A percentile compares a stretch with the other conserved stretches of the same genome.
Conservation (phyloP, 2,888 invertebrate genomes). For the Drosophila demipolita region DNA sequence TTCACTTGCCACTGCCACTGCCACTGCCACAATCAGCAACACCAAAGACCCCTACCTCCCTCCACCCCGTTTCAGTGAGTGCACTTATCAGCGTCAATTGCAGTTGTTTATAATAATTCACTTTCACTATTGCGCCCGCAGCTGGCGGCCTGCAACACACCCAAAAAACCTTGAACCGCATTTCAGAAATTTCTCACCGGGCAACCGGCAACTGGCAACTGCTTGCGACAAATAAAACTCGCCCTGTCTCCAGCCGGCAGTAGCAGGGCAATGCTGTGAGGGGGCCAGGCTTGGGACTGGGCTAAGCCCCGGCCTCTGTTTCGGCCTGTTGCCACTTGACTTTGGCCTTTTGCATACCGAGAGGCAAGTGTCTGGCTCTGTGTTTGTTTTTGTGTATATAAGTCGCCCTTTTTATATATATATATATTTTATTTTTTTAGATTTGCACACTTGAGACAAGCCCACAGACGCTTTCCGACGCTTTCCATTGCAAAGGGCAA, state of each 20-base stretch:
- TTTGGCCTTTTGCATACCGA: conserved; percentile 46
- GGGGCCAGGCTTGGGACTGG: conserved; percentile 12
- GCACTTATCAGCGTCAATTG: conserved; percentile 63
- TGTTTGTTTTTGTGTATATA: conserved; percentile 10
- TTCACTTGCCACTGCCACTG: not conserved
- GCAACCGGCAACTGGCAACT: conserved; percentile 30
- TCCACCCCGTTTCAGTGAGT: conserved; percentile 15
- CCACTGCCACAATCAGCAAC: not conserved
- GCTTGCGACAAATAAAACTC: conserved; percentile 3
- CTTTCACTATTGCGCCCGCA: conserved; percentile 64
- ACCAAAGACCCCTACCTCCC: not conserved
- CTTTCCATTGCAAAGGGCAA: conserved; percentile 50
- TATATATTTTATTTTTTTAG: conserved; percentile 29
- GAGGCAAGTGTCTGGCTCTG: conserved; percentile 9
- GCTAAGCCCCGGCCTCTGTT: conserved; percentile 16
- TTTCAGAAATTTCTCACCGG: conserved; percentile 45
- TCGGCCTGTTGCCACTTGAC: conserved; percentile 50
- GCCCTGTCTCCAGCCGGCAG: conserved; percentile 2
- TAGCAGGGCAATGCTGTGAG: conserved; percentile 20
- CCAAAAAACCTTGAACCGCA: conserved; percentile 60
- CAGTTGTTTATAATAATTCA: conserved; percentile 75
- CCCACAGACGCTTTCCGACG: conserved; percentile 22
- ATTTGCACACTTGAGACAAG: conserved; percentile 49
- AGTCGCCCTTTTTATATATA: conserved; percentile 17
- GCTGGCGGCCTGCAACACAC: conserved; percentile 24